phyloP scores from a whole-genome alignment of 1,140 invertebrate species.

The Lepidostoma basale region DNA sequence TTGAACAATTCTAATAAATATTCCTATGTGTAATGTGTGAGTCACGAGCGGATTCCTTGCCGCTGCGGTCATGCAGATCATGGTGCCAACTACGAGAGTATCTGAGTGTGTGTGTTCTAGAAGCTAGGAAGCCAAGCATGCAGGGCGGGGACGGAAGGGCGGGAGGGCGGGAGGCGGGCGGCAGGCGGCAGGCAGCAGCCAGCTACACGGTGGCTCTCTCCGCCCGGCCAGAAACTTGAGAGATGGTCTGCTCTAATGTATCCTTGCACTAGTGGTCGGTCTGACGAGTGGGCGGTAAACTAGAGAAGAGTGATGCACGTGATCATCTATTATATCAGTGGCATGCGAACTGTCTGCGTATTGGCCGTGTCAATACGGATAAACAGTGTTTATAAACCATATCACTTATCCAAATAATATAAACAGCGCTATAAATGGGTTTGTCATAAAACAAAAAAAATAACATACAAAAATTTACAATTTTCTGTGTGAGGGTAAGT shows the following conservation, averaged over 20 bases:
- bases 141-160: neutral
- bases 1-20: too few relatives aligned
- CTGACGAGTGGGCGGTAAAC: conserved; percentile 15
- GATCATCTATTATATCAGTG: conserved; percentile 19
- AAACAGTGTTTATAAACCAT: conserved; percentile 38
- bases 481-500: conserved; percentile 42
- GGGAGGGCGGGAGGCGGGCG: neutral
- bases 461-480: conserved; percentile 37
- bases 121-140: neutral
- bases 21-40: too few relatives aligned
- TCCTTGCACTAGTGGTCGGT: conserved; percentile 38
- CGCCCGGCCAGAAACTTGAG: conserved; percentile 47
- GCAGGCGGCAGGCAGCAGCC: conserved; percentile 40
- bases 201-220: conserved; percentile 40
- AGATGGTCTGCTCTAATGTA: conserved; percentile 46
- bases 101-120: neutral
- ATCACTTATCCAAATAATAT: conserved; percentile 31
- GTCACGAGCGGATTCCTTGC: too few relatives aligned
- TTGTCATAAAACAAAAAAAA: conserved; percentile 30
- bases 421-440: conserved; percentile 37
- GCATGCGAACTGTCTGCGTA: conserved; percentile 35
- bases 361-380: conserved; percentile 5
- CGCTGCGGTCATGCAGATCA: too few relatives aligned
- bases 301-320: conserved; percentile 13
- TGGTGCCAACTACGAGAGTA: neutral